Evolutionary conservation across 2,888 invertebrate species (phyloP).

Genomic region (Oligia fasciuncula): DNA sequence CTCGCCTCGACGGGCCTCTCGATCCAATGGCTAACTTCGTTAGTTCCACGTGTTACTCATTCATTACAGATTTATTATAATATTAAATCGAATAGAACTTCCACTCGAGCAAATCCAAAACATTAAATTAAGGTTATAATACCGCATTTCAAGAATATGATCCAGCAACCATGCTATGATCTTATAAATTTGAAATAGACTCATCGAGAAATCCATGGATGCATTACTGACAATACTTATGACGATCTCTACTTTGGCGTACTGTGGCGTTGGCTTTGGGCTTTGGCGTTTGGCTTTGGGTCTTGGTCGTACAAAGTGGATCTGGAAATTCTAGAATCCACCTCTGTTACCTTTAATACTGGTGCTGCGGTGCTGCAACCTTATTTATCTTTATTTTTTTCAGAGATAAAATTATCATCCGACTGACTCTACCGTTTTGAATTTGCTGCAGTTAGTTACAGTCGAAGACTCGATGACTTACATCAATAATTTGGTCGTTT

Average conservation of each 20-base stretch:
- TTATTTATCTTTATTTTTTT: neutral
- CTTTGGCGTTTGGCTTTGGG: too few species aligned
- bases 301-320: neutral
- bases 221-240: neutral
- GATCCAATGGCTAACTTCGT: constrained; percentile 60
- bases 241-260: neutral
- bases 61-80: constrained; percentile 57
- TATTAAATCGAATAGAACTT: constrained; percentile 15
- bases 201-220: neutral
- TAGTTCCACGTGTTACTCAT: constrained; percentile 64
- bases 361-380: neutral
- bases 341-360: neutral
- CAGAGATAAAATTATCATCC: too few species aligned
- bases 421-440: neutral
- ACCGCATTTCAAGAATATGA: constrained; percentile 4
- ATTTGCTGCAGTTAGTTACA: neutral
- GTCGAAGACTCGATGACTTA: neutral
- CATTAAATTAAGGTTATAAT: neutral
- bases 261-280: too few species aligned
- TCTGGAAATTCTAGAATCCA: neutral
- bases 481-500: neutral
- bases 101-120: neutral
- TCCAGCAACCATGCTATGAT: neutral
- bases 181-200: neutral
- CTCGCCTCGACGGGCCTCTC: constrained; percentile 77